Evolutionary conservation across 1,140 invertebrate genomes (phyloP).

Genomic region (Aphis craccivora): DNA sequence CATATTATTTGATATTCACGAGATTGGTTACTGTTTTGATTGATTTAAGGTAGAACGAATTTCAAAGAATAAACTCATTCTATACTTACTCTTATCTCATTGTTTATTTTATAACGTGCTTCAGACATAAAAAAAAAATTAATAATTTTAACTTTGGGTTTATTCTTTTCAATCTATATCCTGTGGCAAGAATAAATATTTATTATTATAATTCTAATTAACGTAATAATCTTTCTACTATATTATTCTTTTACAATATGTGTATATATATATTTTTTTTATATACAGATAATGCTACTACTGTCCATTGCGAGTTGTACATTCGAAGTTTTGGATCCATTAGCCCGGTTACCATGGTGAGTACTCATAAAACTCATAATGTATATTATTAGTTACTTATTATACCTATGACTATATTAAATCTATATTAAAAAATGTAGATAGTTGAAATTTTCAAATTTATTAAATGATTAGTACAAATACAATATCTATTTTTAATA

Average conservation of each 20-base stretch:
- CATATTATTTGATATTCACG: neutral
- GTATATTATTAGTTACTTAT: neutral
- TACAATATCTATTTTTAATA: too few species aligned
- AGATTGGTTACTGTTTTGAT: neutral
- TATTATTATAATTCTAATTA: neutral
- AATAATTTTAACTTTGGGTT: neutral
- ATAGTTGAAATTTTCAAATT: neutral
- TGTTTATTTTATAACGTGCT: neutral
- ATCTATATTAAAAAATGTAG: too few species aligned
- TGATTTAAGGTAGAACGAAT: neutral
- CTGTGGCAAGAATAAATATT: neutral
- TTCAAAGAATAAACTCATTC: neutral
- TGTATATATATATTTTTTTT: neutral
- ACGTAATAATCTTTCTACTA: neutral
- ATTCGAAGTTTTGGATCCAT: constrained; percentile 69
- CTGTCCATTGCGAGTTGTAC: constrained; percentile 66
- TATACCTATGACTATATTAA: neutral
- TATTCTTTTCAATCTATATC: neutral
- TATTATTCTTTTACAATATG: neutral
- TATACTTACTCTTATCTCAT: neutral
- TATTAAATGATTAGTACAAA: neutral
- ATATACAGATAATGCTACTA: constrained; percentile 65
- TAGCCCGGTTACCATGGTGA: constrained; percentile 68
- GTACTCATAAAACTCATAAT: constrained; percentile 55
- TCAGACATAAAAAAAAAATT: neutral